Base-by-base conservation (phyloP, 1,140 invertebrate genomes). In the Ptiloglossa arizonensis region DNA sequence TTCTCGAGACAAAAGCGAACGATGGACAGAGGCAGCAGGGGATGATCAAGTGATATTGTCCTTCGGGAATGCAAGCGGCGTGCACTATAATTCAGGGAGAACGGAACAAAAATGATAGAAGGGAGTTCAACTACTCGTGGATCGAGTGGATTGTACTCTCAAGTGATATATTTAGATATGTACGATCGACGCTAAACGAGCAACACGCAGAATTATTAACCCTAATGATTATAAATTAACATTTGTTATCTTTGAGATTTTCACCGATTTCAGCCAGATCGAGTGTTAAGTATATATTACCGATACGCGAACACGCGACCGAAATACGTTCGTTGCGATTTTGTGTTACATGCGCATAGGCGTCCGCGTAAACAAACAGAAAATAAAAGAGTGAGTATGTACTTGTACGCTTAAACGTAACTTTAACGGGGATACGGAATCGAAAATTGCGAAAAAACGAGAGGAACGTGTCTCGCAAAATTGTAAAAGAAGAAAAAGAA, bases 101-200 rank as follows among this genome's bases (percentile, higher is more conserved):
- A 57, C 68, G 17, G n/a, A 48, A 75, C 76, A 72, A 52, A 59
- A 17, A 60, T 2, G 24, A 73, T 54, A 81, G 62, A 82, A 79
- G 78, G 74, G 81, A 85, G 75, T 80, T 76, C 74, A 78, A 87
- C 48, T 75, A 81, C 87, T 89, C 82, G 85, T 86, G 82, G 85
- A 87, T 88, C 87, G 89, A 89, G 87, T 82, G 57, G 86, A 88
- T 77, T 80, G 22, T 19, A 86, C 82, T 88, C 89, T 90, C 79
- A 86, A 87, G 88, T 86, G 87, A 88, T 89, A 87, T 88, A 89
- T 85, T 87, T 87, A 89, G 85, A 83, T 90, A 86, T 89, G 56
- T 44, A 32, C 27, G 29, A 82, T 82, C 79, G 82, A 79, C 59
- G 75, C 50, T 79, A 69, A 66, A 70, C 72, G 46, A 48, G 67